Percentiles rank a stretch among this genome's conserved stretches.
Conservation (phyloP, 2,888 invertebrate genomes). For the Pachymerium ferrugineum region DNA sequence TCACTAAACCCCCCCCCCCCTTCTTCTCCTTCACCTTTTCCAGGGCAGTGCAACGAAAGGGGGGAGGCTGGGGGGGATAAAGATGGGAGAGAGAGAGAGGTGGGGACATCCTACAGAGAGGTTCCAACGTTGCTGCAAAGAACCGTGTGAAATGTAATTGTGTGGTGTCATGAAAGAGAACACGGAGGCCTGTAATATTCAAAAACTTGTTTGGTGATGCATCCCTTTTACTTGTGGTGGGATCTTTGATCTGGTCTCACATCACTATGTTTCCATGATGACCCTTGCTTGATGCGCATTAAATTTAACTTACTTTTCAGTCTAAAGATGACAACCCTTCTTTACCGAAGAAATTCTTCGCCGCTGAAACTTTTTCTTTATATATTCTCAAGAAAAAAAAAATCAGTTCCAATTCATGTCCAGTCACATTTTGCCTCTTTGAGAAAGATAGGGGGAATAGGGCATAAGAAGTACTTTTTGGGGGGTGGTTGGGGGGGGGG, state of each 20-base stretch:
- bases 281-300: constrained; percentile 2
- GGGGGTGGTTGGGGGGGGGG: background rate
- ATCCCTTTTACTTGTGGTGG: constrained; percentile 9
- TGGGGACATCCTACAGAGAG: constrained; percentile 13
- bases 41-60: background rate
- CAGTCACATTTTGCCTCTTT: background rate
- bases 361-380: background rate
- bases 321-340: no score
- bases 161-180: constrained; percentile 13
- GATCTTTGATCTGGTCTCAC: constrained; percentile 12
- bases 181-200: background rate
- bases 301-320: background rate
- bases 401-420: background rate
- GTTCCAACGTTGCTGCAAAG: constrained; percentile 13
- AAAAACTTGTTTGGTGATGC: constrained; percentile 3
- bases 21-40: background rate
- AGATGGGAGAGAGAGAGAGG: background rate
- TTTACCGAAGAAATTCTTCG: no score
- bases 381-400: background rate
- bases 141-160: constrained; percentile 8
- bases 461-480: background rate
- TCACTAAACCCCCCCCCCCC: background rate
- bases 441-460: background rate
- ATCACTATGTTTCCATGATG: background rate
- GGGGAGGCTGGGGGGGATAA: background rate